Base-by-base conservation (phyloP, 2,797 vertebrate species). In the Lithobates pipiens region DNA sequence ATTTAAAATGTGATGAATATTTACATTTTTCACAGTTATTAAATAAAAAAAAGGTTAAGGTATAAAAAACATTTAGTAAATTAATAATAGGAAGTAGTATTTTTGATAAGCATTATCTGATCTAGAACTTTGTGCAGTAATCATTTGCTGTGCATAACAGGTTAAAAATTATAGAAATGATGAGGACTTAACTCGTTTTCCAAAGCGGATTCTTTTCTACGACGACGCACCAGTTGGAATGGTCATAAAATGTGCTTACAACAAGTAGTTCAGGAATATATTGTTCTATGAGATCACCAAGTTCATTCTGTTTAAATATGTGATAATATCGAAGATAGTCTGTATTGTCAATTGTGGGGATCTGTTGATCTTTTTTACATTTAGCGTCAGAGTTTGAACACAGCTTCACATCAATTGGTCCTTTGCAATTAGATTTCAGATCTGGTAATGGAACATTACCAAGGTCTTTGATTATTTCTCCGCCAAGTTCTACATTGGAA, bases 241-340 rank as follows among this genome's bases (percentile, higher is more conserved):
- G 94, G 90, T 95, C 93, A 67, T 95, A 95, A 91, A 91, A 94
- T 34, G 93, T 89, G 82, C 92, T 90, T 83, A 90, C 90, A 83
- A 96, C 88, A 8, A 89, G 86, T n/a, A 96, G 93, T 84, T 96
- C 93, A 36, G 93, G 90, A 2, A 94, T 88, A 0, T 92, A 89
- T 63, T 87, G 89, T 87, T 93, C 81, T 42, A 93, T 93, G 34
- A 95, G 92, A 86, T 96, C 90, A 7, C 90, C 88, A 78, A 95
- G 81, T 63, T 95, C 93, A 8, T 93, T 93, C 77, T 95, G 93
- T 93, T 94, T 94, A 91, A 96, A 96, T 83, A 94, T 89, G 0
- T 93, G 94, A 42, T 95, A 95, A 78, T 94, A 94, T 86, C 93
- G 93, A 88, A 95, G 89, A 83, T 92, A 95, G 79, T 88, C 46